phyloP scores from a whole-genome alignment of 2,888 invertebrate genomes.

The Ophion ellenae region DNA sequence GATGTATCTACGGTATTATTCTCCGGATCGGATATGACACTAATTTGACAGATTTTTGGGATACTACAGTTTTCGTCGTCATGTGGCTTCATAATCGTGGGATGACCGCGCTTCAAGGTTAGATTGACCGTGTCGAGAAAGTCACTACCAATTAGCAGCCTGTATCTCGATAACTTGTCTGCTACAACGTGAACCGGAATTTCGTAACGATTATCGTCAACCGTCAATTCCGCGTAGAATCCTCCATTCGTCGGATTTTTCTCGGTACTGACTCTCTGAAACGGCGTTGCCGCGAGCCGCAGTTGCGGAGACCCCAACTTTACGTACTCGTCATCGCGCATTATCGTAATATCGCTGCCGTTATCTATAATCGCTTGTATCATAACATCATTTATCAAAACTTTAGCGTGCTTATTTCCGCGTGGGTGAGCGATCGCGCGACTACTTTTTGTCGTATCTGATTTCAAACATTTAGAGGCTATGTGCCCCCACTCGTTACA shows the following conservation, averaged over 20 bases:
- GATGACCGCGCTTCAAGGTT: background rate
- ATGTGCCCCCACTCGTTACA: slow-evolving; percentile 42
- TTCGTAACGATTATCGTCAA: slow-evolving; percentile 21
- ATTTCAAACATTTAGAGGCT: slow-evolving; percentile 25
- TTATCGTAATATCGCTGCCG: slow-evolving; percentile 59
- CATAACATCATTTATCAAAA: slow-evolving; percentile 36
- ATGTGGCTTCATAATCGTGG: too few species aligned
- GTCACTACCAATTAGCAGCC: slow-evolving; percentile 11
- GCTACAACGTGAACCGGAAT: slow-evolving; percentile 17
- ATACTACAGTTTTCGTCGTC: too few species aligned
- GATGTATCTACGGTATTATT: background rate
- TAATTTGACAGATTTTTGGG: slow-evolving; percentile 8
- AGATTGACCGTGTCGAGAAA: background rate
- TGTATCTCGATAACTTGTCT: background rate
- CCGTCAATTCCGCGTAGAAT: slow-evolving; percentile 22
- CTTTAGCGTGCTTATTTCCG: slow-evolving; percentile 18
- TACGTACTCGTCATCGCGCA: slow-evolving; percentile 34
- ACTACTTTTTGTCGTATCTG: slow-evolving; percentile 1
- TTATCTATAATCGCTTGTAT: slow-evolving; percentile 60
- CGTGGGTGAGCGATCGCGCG: background rate
- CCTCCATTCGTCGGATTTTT: slow-evolving; percentile 48
- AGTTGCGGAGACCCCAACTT: slow-evolving; percentile 48
- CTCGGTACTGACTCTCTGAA: slow-evolving; percentile 49
- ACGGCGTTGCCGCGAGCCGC: background rate
- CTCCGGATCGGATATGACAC: background rate